These are phyloP conservation scores for Macrostomum cliftonense DNA, from an alignment of 2,888 invertebrate genomes.

Conservation along the genomic window DNA sequence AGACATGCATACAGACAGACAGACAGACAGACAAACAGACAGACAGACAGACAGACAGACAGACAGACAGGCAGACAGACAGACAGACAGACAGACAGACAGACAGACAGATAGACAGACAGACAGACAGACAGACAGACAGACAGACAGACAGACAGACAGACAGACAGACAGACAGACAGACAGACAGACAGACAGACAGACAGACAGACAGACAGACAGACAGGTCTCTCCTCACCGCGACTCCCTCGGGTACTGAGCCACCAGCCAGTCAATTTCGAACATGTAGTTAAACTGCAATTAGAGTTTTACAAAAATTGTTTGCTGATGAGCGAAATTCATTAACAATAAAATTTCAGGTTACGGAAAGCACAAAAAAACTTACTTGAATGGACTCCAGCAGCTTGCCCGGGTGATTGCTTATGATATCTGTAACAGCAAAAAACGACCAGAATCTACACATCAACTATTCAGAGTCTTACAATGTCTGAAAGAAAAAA, in stretches of 20 bases:
- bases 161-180: neutral
- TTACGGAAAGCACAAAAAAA: too few relatives aligned
- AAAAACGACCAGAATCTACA: neutral
- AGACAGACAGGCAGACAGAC: too few relatives aligned
- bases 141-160: too few relatives aligned
- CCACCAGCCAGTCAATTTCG: slow-evolving; percentile 66
- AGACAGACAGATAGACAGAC: too few relatives aligned
- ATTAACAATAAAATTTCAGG: too few relatives aligned
- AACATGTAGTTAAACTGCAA: slow-evolving; percentile 76
- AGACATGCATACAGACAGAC: neutral
- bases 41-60: neutral
- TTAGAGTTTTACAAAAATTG: neutral
- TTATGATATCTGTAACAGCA: slow-evolving; percentile 25
- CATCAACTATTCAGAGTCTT: too few relatives aligned
- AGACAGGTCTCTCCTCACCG: slow-evolving; percentile 40
- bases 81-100: too few relatives aligned
- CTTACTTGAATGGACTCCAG: slow-evolving; percentile 33
- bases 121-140: too few relatives aligned
- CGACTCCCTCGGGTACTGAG: slow-evolving; percentile 59
- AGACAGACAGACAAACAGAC: slow-evolving; percentile 2
- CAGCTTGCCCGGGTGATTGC: slow-evolving; percentile 28
- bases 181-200: neutral
- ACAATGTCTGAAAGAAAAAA: too few relatives aligned
- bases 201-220: too few relatives aligned
- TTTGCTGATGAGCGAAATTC: neutral